Percentiles rank a stretch among this genome's conserved stretches.
These are phyloP conservation scores for Spilosoma lubricipeda DNA, from an alignment of 2,888 invertebrate genomes.

Conservation along the genomic window DNA sequence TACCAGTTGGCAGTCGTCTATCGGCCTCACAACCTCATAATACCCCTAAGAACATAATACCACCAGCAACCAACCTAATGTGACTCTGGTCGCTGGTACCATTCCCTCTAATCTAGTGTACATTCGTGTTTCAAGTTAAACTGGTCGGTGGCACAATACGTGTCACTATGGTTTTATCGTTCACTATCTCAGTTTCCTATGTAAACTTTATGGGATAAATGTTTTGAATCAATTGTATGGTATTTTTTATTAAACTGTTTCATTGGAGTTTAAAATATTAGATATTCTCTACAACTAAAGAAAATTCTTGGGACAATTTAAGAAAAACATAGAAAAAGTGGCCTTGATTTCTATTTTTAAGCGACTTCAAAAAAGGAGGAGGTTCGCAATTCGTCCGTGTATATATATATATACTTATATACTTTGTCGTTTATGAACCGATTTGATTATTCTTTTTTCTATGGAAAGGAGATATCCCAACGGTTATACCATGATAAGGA, in stretches of 20 bases:
- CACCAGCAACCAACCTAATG: slow-evolving; percentile 13
- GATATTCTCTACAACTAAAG: slow-evolving; percentile 2
- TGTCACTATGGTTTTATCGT: slow-evolving; percentile 40
- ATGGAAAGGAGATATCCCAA: too few species aligned
- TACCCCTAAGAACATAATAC: slow-evolving; percentile 15
- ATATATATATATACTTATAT: too few species aligned
- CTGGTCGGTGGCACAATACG: slow-evolving; percentile 32
- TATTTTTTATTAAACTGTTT: not conserved
- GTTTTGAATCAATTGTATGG: not conserved
- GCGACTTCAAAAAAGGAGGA: too few species aligned
- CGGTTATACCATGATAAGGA: too few species aligned
- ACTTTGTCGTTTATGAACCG: too few species aligned
- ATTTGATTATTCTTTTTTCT: too few species aligned
- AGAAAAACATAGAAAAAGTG: too few species aligned
- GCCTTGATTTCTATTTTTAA: too few species aligned
- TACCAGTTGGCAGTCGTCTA: slow-evolving; percentile 22
- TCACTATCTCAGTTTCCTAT: slow-evolving; percentile 27
- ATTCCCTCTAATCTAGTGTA: slow-evolving; percentile 3
- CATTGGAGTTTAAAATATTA: not conserved
- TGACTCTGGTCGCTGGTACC: slow-evolving; percentile 13
- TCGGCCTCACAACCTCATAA: slow-evolving; percentile 30
- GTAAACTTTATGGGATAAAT: slow-evolving; percentile 8
- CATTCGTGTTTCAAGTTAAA: slow-evolving; percentile 15
- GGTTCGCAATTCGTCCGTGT: too few species aligned
- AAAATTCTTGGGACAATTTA: too few species aligned